Percentiles rank a stretch among this genome's conserved stretches.
These are phyloP conservation scores for Circaetus cinerascens DNA, from an alignment of 2,113 vertebrate species.

Conservation along the genomic window DNA sequence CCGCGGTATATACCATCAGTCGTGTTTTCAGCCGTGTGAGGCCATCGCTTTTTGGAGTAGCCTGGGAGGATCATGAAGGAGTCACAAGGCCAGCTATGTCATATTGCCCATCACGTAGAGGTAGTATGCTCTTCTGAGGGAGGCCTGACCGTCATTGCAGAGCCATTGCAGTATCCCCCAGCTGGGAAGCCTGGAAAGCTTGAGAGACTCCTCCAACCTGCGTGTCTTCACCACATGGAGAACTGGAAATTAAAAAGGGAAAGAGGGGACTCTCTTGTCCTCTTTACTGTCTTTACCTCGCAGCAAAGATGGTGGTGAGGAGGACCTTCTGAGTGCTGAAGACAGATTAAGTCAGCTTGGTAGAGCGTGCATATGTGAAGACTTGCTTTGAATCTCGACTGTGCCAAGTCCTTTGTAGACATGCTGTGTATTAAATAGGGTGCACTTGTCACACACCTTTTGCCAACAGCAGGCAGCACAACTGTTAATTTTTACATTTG, in stretches of 20 bases:
- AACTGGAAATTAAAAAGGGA: not conserved
- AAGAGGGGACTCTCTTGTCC: not conserved
- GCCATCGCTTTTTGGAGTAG: not conserved
- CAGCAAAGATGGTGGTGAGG: not conserved
- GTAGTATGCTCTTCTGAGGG: not conserved
- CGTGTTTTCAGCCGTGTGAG: not conserved
- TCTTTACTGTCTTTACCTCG: not conserved
- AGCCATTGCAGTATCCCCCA: not conserved
- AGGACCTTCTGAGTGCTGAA: not conserved
- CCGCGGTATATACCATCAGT: rapidly evolving
- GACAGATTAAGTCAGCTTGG: not conserved
- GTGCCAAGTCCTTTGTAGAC: not conserved
- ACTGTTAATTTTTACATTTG: not conserved
- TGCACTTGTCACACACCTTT: not conserved
- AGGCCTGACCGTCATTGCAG: not conserved
- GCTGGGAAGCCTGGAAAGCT: not conserved
- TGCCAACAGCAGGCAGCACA: not conserved
- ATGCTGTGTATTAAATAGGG: not conserved
- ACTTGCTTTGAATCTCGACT: not conserved
- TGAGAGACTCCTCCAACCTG: not conserved
- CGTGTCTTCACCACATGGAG: not conserved
- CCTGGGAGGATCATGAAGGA: not conserved
- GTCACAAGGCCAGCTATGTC: rapidly evolving
- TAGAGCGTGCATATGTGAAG: not conserved
- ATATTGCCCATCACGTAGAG: rapidly evolving